Evolutionary conservation across 1,140 invertebrate genomes (phyloP), one percentile per base, ranked within the genome.

Genomic region (Hycleus phaleratus): DNA sequence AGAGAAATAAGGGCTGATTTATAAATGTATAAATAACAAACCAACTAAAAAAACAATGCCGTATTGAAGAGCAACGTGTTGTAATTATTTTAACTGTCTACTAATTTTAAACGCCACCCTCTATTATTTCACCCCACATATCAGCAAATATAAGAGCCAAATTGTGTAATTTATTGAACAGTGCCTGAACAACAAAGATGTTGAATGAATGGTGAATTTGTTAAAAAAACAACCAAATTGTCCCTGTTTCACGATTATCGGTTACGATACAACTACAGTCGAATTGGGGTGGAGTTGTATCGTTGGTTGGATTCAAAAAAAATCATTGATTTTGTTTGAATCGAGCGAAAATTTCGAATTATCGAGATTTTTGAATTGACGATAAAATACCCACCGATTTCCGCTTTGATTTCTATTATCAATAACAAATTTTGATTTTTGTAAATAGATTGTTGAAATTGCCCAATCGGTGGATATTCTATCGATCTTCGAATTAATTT

Each of bases 1-100:
- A 68, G 66, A 68, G 66, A 68, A 68, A 64, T 56, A 68, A 66
- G 66, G 63, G 66, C 66, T 68, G 66, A 68, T 62, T 68, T 62
- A 59, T 61, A 62, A 59, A 58, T 55, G 18, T 18, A 58, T 65
- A 59, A 61, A 65, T 65, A 63, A 58, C 10, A 42, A 42, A 42
- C 10, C 7, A 32, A 42, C 40, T 8, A 42, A 11, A 42, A 7
- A n/a, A 42, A n/a, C 3, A 42, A 7, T 42, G 11, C 11, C 11
- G 11, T n/a, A n/a, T 61, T 55, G 46, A 62, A 42, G 9, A 59
- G 56, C 58, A 55, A 46, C 46, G 51, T 40, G 43, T 26, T 58
- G 52, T 58, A 59, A 9, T 62, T 56, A 59, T 59, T 62, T 62
- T 59, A 59, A 62, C 56, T 38, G 46, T 59, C 32, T 58, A 58